A percentile compares a stretch with the other conserved stretches of the same genome.
Conservation (phyloP, 2,888 invertebrate genomes). For the Eupithecia exiguata region DNA sequence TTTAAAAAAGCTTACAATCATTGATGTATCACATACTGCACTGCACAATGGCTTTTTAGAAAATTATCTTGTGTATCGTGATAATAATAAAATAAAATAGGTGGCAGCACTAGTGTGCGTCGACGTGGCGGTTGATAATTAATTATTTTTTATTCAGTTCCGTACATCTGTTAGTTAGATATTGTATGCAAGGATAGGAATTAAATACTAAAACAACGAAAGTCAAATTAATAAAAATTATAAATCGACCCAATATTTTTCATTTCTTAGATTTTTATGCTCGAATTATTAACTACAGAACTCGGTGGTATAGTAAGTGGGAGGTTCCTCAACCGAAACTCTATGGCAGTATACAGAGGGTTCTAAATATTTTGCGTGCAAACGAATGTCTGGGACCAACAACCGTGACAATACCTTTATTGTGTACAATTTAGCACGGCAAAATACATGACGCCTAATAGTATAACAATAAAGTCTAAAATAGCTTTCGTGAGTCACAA, state of each 20-base stretch:
- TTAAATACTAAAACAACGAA: too few relatives aligned
- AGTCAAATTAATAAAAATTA: too few relatives aligned
- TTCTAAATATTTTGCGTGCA: neutral
- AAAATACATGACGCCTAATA: neutral
- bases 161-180: too few relatives aligned
- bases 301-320: neutral
- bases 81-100: too few relatives aligned
- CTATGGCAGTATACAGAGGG: neutral
- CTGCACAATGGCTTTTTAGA: too few relatives aligned
- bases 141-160: neutral
- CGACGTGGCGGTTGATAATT: neutral
- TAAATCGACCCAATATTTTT: too few relatives aligned
- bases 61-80: too few relatives aligned
- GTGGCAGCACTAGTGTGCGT: too few relatives aligned
- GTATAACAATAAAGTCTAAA: conserved; percentile 10
- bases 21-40: too few relatives aligned
- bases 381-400: neutral
- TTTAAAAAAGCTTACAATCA: too few relatives aligned
- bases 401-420: neutral
- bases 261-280: neutral
- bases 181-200: too few relatives aligned
- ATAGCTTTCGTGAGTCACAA: conserved; percentile 19
- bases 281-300: neutral
- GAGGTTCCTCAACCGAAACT: neutral
- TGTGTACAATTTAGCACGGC: neutral